These are phyloP conservation scores for Hypsopygia costalis DNA, from an alignment of 2,888 invertebrate genomes.

Conservation along the genomic window DNA sequence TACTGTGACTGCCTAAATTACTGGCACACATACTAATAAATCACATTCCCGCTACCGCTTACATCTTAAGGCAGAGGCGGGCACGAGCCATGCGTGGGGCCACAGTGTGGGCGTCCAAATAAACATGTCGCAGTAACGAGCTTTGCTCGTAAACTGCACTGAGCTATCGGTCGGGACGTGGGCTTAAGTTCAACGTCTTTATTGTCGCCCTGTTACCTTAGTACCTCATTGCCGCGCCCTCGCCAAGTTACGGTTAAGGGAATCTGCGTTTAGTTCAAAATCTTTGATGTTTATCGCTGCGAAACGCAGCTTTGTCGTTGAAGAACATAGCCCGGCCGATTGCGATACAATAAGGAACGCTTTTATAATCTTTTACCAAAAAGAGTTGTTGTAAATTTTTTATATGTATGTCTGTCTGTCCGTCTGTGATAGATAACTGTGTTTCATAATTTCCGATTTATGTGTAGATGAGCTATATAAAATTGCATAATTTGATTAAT, in stretches of 20 bases:
- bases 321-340: too few species aligned
- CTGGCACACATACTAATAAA: too few species aligned
- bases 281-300: background rate
- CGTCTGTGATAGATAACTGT: too few species aligned
- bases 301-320: too few species aligned
- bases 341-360: too few species aligned
- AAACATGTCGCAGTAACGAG: constrained; percentile 61
- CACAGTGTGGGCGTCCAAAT: constrained; percentile 62
- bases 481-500: too few species aligned
- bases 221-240: background rate
- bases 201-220: constrained; percentile 28
- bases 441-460: too few species aligned
- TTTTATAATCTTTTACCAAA: too few species aligned
- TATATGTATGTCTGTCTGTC: too few species aligned
- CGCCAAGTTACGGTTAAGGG: background rate
- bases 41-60: constrained; percentile 25
- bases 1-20: too few species aligned
- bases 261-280: background rate
- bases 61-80: constrained; percentile 26
- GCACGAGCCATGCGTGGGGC: constrained; percentile 68
- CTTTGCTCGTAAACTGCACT: constrained; percentile 48
- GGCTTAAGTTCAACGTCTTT: constrained; percentile 49
- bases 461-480: too few species aligned
- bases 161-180: constrained; percentile 38
- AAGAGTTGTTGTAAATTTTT: too few species aligned